Evolutionary conservation across 2,888 invertebrate species (phyloP), one percentile per base, ranked within the genome.

Genomic region (Unio delphinus): DNA sequence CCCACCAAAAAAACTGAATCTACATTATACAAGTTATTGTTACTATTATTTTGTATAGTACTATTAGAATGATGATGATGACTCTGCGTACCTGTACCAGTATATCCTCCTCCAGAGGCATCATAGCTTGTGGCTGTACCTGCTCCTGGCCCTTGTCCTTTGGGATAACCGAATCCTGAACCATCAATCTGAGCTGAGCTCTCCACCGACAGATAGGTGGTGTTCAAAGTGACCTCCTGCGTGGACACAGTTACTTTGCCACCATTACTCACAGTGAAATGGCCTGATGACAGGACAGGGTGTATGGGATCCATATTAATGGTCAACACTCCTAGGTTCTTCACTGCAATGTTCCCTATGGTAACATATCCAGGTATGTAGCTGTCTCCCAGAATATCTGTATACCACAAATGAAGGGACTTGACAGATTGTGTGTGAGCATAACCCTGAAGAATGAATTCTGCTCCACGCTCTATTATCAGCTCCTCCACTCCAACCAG

Each of bases 401-500:
- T 71, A 20, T 73, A 73, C 67, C 79, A 79, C 54, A 68, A 7
- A 5, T 64, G 57, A 20, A 74, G n/a, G 8, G 66, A 61, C 18
- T 34, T 30, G 20, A 69, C 64, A 56, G 61, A 63, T 3, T 64
- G 63, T 3, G 85, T 83, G 63, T 80, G 78, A 8, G 81, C 82
- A 56, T 73, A 60, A 4, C 74, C 69, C 11, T 67, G 69, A 20
- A 82, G 62, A 30, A 80, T 69, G 30, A 84, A 72, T 64, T 80
- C 77, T 57, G 84, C 81, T 20, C 73, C 70, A 66, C 81, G 62
- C 65, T 84, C 83, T 61, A 85, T 68, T 7, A 78, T 68, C 8
- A 85, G 68, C 17, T 81, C 68, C 66, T 84, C 81, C 7, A 82
- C 80, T 11, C 84, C 85, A 56, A 79, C 70, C 70, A 85, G 64